Percentiles rank a stretch among this genome's conserved stretches.
Evolutionary conservation across 2,888 invertebrate genomes (phyloP).

Genomic region (Calliphora vomitoria): DNA sequence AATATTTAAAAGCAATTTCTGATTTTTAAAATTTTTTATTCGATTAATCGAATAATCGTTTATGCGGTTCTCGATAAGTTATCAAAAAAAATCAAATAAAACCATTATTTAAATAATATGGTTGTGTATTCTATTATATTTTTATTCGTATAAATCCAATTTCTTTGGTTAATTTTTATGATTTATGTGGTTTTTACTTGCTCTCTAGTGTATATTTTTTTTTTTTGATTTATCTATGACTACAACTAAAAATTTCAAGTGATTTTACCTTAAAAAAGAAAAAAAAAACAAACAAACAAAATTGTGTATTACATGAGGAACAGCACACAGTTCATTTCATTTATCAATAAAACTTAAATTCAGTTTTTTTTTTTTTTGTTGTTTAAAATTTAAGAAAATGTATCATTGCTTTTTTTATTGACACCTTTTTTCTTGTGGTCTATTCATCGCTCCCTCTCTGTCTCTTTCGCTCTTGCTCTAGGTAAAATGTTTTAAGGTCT

Average conservation of each 20-base stretch:
- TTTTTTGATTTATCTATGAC: not conserved
- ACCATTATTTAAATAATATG: no score
- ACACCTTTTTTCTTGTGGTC: constrained; percentile 8
- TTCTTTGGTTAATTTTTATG: no score
- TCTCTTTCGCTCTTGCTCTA: not conserved
- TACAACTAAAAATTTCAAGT: not conserved
- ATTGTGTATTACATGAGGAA: not conserved
- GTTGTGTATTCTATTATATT: no score
- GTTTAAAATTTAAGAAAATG: not conserved
- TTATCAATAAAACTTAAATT: not conserved
- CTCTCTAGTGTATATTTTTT: not conserved
- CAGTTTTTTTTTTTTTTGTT: not conserved
- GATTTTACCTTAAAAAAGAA: not conserved
- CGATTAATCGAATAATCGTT: no score
- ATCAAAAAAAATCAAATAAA: no score
- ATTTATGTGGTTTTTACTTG: not conserved
- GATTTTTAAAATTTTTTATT: no score
- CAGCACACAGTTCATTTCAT: not conserved
- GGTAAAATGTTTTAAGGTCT: no score
- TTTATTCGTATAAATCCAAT: no score
- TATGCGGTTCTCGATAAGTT: no score
- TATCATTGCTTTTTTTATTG: constrained; percentile 18
- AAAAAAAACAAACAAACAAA: not conserved
- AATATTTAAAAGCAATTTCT: no score
- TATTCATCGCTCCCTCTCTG: not conserved